phyloP scores from a whole-genome alignment of 2,113 vertebrate genomes.

The Anser brachyrhynchus region DNA sequence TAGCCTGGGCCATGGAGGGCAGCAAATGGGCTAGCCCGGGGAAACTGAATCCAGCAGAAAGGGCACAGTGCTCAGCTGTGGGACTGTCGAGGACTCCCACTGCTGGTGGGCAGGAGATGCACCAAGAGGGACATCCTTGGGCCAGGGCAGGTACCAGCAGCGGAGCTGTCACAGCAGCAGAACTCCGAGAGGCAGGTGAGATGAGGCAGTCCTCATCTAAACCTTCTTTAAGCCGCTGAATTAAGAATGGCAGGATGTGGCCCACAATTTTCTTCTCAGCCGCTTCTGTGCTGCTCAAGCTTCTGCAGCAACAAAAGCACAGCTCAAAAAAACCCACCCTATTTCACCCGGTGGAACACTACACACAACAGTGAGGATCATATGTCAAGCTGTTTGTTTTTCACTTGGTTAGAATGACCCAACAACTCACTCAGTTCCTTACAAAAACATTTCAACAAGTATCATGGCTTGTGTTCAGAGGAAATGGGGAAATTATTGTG shows the following conservation, averaged over 20 bases:
- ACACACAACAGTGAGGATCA: constrained; percentile 1
- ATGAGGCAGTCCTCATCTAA: background rate
- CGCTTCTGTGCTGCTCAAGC: background rate
- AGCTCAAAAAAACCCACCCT: background rate
- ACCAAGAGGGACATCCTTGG: background rate
- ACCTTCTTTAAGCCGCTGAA: background rate
- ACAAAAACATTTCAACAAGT: constrained; percentile 45
- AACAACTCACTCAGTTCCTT: constrained; percentile 21
- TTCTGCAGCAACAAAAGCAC: constrained; percentile 1
- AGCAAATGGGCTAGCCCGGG: background rate
- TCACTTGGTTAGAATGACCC: constrained; percentile 42
- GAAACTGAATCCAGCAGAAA: background rate
- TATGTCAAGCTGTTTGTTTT: constrained; percentile 59
- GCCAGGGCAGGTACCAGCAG: background rate
- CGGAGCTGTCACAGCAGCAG: background rate
- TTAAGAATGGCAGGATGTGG: constrained; percentile 5
- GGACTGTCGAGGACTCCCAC: background rate
- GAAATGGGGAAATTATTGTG: constrained; percentile 55
- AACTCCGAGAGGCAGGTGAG: background rate
- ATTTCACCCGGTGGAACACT: background rate
- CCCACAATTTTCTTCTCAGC: background rate
- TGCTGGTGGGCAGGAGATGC: background rate
- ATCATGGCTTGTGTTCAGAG: constrained; percentile 2
- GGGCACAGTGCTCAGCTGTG: background rate
- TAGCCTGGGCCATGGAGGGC: background rate